A percentile compares a stretch with the other conserved stretches of the same genome.
Evolutionary conservation across 2,113 vertebrate genomes (phyloP).

Genomic region (Rhineura floridana): DNA sequence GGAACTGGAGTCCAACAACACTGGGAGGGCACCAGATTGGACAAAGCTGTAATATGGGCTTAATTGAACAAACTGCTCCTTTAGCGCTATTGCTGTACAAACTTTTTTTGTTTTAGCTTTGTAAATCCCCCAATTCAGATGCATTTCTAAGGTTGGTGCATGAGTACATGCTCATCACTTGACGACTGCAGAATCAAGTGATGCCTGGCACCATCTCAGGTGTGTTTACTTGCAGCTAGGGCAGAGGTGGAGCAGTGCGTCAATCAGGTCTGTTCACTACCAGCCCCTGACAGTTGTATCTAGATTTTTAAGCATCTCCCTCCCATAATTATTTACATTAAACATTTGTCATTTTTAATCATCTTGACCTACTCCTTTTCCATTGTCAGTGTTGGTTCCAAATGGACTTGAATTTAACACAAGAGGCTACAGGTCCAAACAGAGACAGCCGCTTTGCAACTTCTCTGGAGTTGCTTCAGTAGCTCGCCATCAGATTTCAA

Average conservation of each 20-base stretch:
- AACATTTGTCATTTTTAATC: background rate
- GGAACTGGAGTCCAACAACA: no score
- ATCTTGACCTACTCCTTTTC: background rate
- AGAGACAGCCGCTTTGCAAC: background rate
- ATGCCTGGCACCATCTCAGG: background rate
- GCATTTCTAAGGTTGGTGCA: background rate
- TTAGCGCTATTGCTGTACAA: background rate
- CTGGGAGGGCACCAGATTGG: no score
- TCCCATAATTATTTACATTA: background rate
- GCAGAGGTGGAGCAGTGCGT: no score
- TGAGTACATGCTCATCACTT: no score
- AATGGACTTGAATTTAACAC: background rate
- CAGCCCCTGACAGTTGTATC: background rate
- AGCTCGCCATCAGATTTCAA: background rate
- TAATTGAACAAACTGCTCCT: background rate
- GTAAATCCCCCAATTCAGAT: background rate
- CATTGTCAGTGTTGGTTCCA: background rate
- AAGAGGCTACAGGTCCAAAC: background rate
- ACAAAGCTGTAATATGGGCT: background rate
- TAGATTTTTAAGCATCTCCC: background rate
- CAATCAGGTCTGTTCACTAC: no score
- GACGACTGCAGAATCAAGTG: background rate
- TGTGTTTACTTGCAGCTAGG: no score
- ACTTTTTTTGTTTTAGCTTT: background rate
- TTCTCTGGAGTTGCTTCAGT: background rate